Percentiles rank a stretch among this genome's conserved stretches.
Conservation (phyloP, 2,113 vertebrate genomes). For the Nannospalax galili region DNA sequence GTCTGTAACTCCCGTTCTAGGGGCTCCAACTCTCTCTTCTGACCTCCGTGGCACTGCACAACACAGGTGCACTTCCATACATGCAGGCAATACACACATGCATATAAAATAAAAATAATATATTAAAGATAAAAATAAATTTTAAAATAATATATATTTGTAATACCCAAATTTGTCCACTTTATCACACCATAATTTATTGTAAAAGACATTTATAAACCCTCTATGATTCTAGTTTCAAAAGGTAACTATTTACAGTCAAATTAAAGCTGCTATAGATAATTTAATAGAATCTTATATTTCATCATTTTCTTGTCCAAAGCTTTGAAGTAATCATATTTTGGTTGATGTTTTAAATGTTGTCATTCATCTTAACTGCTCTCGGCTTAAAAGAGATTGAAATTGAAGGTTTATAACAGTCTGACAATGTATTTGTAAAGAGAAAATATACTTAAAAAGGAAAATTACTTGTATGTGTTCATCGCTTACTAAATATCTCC, state of each 20-base stretch:
- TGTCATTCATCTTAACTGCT: neutral
- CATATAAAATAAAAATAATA: no score
- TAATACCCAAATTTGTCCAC: neutral
- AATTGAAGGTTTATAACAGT: neutral
- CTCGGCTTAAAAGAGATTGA: neutral
- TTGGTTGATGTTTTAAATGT: neutral
- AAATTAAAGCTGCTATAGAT: slow-evolving; percentile 43
- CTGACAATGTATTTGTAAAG: neutral
- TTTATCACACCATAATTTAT: slow-evolving; percentile 16
- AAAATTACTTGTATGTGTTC: slow-evolving; percentile 68
- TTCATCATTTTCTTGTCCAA: slow-evolving; percentile 37
- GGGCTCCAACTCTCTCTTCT: no score
- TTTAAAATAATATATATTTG: slow-evolving; percentile 1
- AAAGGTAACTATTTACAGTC: neutral
- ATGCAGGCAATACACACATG: no score
- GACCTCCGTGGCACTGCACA: no score
- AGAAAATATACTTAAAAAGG: slow-evolving; percentile 29
- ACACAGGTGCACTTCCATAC: no score
- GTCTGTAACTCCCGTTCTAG: no score
- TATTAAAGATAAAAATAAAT: no score
- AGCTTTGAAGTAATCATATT: neutral
- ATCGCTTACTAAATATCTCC: slow-evolving; percentile 63
- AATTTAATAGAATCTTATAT: slow-evolving; percentile 17
- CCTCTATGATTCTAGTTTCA: neutral
- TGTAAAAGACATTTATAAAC: neutral